Evolutionary conservation across 2,888 invertebrate species (phyloP), one percentile per base, ranked within the genome.

Genomic region (Uloborus plumipes): DNA sequence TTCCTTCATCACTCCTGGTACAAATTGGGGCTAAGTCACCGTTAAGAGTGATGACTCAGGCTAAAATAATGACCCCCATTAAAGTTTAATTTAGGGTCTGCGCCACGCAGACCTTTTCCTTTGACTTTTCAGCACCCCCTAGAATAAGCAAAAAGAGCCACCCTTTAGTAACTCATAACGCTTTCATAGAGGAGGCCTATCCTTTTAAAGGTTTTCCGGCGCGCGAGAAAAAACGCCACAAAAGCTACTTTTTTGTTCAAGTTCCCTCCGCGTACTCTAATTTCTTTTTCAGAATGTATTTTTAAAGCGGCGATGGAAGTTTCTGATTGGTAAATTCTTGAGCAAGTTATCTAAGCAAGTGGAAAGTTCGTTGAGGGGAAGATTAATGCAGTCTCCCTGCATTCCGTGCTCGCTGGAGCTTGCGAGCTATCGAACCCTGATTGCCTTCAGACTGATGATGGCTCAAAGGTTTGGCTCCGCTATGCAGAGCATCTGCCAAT

Each of bases 301-400:
- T 81, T 81, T 81, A 81, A 81, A 81, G 65, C 64, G 69, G 53
- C 70, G 72, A 70, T 70, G 80, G 67, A 76, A 82, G 81, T 76
- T 82, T 75, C 51, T 82, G 81, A 82, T 82, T 82, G 81, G 81
- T 72, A 76, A 82, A 82, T 82, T 82, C 81, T 82, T 82, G 71
- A 66, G 81, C 75, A 76, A 82, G 81, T 81, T 81, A 81, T 75
- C 81, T 66, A 71, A 51, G 81, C 71, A 66, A 76, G 67, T 75
- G 80, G 80, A 75, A 80, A 81, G 80, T 82, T 81, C 81, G 81
- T 81, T 81, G 81, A 39, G 55, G 50, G 53, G 59, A 82, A 82
- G 81, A 82, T 82, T 82, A 82, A 82, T 82, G 81, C 59, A 80
- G 74, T 64, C 70, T 72, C 20, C 71, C 64, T 75, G 26, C 70